Evolutionary conservation across 2,797 vertebrate genomes (phyloP).

Genomic region (Adelosebastes latens): DNA sequence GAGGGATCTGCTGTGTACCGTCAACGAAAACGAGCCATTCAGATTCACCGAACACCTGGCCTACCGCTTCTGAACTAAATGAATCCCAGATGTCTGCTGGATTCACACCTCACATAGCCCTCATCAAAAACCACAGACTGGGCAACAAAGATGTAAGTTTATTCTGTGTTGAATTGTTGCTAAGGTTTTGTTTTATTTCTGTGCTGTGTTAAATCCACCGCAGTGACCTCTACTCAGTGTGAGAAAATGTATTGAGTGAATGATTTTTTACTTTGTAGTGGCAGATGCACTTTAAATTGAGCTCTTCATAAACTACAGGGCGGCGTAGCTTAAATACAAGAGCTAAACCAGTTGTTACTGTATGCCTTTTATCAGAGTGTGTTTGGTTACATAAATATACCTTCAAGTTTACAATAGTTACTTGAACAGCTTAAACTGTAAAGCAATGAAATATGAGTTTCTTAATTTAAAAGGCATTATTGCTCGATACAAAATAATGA

Average conservation of each 20-base stretch:
- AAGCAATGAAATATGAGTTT: not conserved
- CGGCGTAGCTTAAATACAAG: not conserved
- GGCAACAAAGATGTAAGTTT: not conserved
- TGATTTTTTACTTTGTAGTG: slow-evolving; percentile 18
- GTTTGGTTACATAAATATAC: not conserved
- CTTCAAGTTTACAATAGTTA: not conserved
- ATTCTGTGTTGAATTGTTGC: not conserved
- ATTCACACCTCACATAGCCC: not conserved
- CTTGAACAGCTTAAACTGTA: not conserved
- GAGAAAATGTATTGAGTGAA: not conserved
- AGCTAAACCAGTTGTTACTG: slow-evolving; percentile 19
- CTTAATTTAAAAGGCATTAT: not conserved
- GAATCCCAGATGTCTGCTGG: not conserved
- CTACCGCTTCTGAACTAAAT: slow-evolving; percentile 76
- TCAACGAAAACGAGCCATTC: slow-evolving; percentile 84
- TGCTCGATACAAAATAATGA: not conserved
- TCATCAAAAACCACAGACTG: not conserved
- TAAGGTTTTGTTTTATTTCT: not conserved
- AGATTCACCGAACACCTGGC: slow-evolving; percentile 85
- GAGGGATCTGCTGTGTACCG: slow-evolving; percentile 82
- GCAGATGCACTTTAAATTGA: slow-evolving; percentile 50
- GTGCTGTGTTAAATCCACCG: slow-evolving; percentile 8
- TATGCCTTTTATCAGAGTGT: slow-evolving; percentile 38
- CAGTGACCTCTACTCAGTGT: slow-evolving; percentile 47
- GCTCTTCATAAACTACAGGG: slow-evolving; percentile 8